phyloP scores from a whole-genome alignment of 2,797 vertebrate genomes.

The Orestias chungarensis region DNA sequence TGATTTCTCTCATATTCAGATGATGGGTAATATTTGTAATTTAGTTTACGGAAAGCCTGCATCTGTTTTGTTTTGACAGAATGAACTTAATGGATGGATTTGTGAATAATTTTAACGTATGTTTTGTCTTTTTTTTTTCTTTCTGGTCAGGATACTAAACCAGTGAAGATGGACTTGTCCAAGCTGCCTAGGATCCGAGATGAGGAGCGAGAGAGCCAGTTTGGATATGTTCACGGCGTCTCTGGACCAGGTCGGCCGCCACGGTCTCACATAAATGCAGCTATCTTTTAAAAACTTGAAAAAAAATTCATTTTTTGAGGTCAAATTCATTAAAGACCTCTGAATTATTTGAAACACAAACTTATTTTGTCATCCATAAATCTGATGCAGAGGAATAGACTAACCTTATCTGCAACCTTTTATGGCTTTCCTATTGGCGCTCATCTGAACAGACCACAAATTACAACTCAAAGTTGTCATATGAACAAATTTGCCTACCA shows the following conservation, averaged over 20 bases:
- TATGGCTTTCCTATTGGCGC: background rate
- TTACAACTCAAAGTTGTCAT: background rate
- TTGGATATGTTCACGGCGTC: slow-evolving; percentile 94
- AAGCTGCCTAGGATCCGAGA: slow-evolving; percentile 92
- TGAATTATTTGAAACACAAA: too few relatives aligned
- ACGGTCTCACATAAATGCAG: background rate
- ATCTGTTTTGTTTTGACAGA: background rate
- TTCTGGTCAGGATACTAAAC: slow-evolving; percentile 42
- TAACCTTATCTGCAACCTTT: background rate
- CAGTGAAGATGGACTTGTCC: slow-evolving; percentile 89
- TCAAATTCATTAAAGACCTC: too few relatives aligned
- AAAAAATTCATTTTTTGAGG: background rate
- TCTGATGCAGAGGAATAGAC: too few relatives aligned
- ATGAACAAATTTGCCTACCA: background rate
- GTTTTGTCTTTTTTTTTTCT: background rate
- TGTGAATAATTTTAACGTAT: background rate
- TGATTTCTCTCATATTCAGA: background rate
- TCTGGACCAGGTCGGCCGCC: slow-evolving; percentile 89
- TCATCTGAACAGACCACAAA: background rate
- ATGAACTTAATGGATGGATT: background rate
- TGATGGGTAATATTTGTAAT: background rate
- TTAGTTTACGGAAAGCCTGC: background rate
- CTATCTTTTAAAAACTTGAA: background rate
- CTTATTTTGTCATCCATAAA: too few relatives aligned
- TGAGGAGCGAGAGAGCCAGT: slow-evolving; percentile 88